Evolutionary conservation across 2,888 invertebrate genomes (phyloP), one percentile per base, ranked within the genome.

Genomic region (Salticus scenicus): DNA sequence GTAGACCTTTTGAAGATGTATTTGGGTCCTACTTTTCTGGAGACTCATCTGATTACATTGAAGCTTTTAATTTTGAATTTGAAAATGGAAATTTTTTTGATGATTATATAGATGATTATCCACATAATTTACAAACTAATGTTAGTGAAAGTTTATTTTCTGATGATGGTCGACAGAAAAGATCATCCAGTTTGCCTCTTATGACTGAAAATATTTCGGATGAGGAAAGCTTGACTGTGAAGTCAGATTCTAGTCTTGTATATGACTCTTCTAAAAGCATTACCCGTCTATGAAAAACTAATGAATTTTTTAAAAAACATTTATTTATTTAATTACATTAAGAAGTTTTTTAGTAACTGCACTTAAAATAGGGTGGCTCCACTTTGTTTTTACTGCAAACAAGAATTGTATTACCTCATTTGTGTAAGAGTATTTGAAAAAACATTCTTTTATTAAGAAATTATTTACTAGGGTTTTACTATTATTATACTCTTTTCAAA

Each of bases 11-110:
- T 20, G 78, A 85, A 30, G 84, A 84, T 69, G 51, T 63, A 17
- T 79, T 85, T 72, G 77, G 67, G 24, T 64, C 67, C 1, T 73
- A 64, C n/a, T 20, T 30, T 20, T 28, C 63, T 17, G 63, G 37
- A 4, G 51, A 67, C 41, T 42, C 63, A 27, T 31, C 30, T 10
- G 70, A 42, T 14, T 84, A 78, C 37, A 57, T 75, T 17, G 85
- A 85, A 66, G 85, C 79, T 28, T 78, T 69, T 69, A 84, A 84
- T 63, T 83, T 83, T 51, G 83, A 83, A 20, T 83, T 83, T 67
- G 77, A 83, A 4, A 66, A 51, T 47, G 77, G 76, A n/a, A 71
- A 83, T 41, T 83, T 83, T 51, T 76, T 83, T 76, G 76, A 77
- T 5, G 83, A 77, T 30, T 69, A 63, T 41, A n/a, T 67, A 27